Evolutionary conservation across 1,140 invertebrate genomes (phyloP), one percentile per base, ranked within the genome.

Genomic region (Adelges cooleyi): DNA sequence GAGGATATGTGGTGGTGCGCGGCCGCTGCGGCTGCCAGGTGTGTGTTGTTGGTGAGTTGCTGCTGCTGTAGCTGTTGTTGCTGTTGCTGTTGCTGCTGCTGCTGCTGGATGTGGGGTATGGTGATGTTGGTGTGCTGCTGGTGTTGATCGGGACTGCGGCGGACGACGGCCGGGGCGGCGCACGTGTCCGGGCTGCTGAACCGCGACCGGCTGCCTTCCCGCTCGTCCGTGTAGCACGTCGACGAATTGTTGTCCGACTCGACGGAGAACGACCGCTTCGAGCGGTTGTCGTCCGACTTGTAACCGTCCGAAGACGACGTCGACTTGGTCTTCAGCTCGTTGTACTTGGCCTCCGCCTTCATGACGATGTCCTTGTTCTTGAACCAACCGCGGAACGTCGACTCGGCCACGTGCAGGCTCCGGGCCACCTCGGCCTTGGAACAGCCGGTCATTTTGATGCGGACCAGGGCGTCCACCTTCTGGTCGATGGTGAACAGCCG

Each of bases 381-480:
- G 27, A 62, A 62, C 56, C 56, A 62, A 1, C 56, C 56, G 17
- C 56, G 56, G 17, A 62, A 62, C 17, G 56, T 62, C 38, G 56
- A 62, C 56, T 62, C 56, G 18, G 56, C 56, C 42, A 62, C 56
- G 25, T 62, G 56, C 17, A 62, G 25, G 42, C 56, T 62, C 25
- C 56, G 23, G 42, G 56, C 56, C 42, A 62, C 56, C 6, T 62
- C 56, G 17, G 56, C 56, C 17, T 62, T 62, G 11, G 56, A 62
- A 10, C 56, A 62, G 0, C 56, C 56, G 1, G 56, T 62, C 56
- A 62, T 62, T 18, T 62, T 62, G 42, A 62, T 62, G 40, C 56
- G 56, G 15, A 62, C 56, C 56, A 62, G 6, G n/a, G 56, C 56
- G 27, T 62, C 56, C 42, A 62, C 56, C 25, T 62, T 62, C 42